Conservation (phyloP, 1,140 invertebrate species). For the Drosophila truncata region DNA sequence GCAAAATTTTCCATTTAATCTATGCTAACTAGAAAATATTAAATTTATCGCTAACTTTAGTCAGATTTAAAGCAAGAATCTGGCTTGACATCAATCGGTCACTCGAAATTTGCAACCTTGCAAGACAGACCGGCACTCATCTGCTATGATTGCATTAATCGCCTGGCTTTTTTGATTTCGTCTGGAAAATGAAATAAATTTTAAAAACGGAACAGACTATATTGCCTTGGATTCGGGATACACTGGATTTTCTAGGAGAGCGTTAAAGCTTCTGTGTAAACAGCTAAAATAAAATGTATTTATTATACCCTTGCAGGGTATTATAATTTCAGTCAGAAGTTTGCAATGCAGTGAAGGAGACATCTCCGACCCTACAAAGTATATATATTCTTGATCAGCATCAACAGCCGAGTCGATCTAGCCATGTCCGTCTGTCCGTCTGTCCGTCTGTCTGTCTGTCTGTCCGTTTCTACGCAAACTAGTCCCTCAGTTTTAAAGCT, state of each 20-base stretch:
- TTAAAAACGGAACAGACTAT: background rate
- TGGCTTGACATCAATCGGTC: conserved; percentile 17
- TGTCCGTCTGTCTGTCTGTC: no score
- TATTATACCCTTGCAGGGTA: no score
- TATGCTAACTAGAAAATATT: background rate
- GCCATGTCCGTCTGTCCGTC: no score
- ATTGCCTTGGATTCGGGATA: background rate
- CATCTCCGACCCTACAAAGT: no score
- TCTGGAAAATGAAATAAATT: background rate
- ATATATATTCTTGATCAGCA: no score
- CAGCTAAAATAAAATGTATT: background rate
- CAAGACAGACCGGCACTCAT: no score
- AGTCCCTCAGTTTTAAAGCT: no score
- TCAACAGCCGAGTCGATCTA: no score
- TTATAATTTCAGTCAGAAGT: no score
- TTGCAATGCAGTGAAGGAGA: no score
- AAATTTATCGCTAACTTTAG: background rate
- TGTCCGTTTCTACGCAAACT: no score
- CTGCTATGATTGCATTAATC: background rate
- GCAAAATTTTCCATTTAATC: background rate
- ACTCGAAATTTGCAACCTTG: conserved; percentile 1
- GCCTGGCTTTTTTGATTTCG: conserved; percentile 24
- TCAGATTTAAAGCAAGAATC: background rate
- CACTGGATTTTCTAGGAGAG: background rate
- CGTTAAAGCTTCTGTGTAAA: background rate